Conservation (phyloP, 1,140 invertebrate species). For the fruit fly (Drosophila melanogaster) region DNA sequence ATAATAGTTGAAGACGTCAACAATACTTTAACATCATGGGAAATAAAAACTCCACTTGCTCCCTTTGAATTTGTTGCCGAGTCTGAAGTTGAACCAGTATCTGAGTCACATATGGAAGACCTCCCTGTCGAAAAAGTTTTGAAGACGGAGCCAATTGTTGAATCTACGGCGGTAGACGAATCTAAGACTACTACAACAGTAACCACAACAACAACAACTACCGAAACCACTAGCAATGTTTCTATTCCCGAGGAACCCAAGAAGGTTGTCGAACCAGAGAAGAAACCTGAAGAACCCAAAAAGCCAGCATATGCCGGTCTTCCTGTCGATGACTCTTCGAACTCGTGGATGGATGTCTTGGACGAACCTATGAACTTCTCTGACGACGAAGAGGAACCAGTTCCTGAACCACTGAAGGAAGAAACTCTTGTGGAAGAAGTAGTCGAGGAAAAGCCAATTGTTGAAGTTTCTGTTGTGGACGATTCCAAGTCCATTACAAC, state of each 20-base stretch:
- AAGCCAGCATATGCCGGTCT: conserved; percentile 84
- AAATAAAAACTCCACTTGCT: conserved; percentile 4
- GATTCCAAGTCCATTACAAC: conserved; percentile 8
- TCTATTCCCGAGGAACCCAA: conserved; percentile 11
- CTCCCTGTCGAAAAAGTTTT: conserved; percentile 2
- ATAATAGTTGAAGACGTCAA: neutral
- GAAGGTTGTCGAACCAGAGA: conserved; percentile 1
- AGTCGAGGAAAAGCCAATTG: neutral
- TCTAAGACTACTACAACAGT: neutral
- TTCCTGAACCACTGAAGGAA: conserved; percentile 5
- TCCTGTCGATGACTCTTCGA: conserved; percentile 85
- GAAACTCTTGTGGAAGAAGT: neutral
- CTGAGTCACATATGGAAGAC: neutral
- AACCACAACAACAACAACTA: conserved; percentile 8
- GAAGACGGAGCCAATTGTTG: conserved; percentile 5
- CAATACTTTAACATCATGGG: neutral
- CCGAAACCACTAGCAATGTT: conserved; percentile 4
- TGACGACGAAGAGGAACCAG: conserved; percentile 68
- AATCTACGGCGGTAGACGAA: neutral
- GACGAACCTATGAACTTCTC: conserved; percentile 85
- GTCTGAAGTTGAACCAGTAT: conserved; percentile 2
- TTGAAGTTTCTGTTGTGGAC: conserved; percentile 1
- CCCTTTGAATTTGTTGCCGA: neutral
- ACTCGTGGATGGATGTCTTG: conserved; percentile 85
- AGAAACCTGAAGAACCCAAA: conserved; percentile 20